Percentiles rank a stretch among this genome's conserved stretches.
phyloP scores from a whole-genome alignment of 2,797 vertebrate genomes.

The Ambastaia sidthimunki region DNA sequence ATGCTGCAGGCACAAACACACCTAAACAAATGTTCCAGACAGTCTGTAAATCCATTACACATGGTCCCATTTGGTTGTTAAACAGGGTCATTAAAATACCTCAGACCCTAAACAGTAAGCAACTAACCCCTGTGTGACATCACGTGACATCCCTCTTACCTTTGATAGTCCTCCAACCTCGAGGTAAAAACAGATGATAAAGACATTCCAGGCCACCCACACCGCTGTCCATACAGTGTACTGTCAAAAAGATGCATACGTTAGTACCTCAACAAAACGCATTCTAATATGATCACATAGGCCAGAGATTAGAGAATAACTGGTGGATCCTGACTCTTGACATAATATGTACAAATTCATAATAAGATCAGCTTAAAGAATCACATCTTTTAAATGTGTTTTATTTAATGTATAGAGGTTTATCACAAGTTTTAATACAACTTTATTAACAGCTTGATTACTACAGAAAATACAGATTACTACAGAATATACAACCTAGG shows the following conservation, averaged over 20 bases:
- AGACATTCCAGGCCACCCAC: conserved; percentile 95
- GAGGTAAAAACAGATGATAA: conserved; percentile 93
- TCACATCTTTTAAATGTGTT: neutral
- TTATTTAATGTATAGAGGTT: neutral
- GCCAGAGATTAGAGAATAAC: neutral
- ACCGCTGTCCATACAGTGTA: conserved; percentile 88
- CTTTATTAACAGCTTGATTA: neutral
- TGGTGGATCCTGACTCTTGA: neutral
- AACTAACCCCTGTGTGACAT: conserved; percentile 4
- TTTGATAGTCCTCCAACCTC: conserved; percentile 90
- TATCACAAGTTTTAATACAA: neutral
- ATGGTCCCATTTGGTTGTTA: neutral
- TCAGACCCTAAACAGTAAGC: neutral
- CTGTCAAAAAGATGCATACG: conserved; percentile 67
- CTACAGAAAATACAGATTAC: too few relatives aligned
- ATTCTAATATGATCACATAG: conserved; percentile 14
- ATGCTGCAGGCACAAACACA: neutral
- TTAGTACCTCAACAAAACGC: conserved; percentile 11
- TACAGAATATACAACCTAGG: too few relatives aligned
- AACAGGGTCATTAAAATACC: conserved; percentile 4
- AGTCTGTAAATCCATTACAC: neutral
- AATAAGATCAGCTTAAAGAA: neutral
- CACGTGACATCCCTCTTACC: conserved; percentile 73
- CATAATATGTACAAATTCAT: neutral
- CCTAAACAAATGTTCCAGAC: neutral